phyloP scores from a whole-genome alignment of 2,888 invertebrate species.

The Eupithecia pulchellata region DNA sequence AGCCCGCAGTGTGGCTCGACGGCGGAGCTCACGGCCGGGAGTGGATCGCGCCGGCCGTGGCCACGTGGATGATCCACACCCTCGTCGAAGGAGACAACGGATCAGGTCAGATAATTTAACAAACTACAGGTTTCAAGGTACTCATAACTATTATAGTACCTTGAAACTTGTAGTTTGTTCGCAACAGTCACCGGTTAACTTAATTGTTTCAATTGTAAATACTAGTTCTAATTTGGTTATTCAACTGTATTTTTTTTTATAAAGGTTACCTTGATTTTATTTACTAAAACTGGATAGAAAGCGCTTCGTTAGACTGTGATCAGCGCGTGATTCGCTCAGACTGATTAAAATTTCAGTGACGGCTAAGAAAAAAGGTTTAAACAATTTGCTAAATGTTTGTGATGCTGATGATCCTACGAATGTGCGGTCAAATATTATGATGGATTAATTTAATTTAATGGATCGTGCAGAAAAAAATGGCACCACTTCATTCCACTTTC shows the following conservation, averaged over 20 bases:
- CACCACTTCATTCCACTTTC: constrained; percentile 4
- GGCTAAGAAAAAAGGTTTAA: neutral
- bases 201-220: too few species aligned
- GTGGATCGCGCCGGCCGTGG: constrained; percentile 92
- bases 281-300: neutral
- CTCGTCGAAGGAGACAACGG: constrained; percentile 84
- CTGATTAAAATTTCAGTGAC: neutral
- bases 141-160: too few species aligned
- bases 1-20: constrained; percentile 92
- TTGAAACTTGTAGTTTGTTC: too few species aligned
- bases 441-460: neutral
- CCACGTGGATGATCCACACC: constrained; percentile 89
- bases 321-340: neutral
- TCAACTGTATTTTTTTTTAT: too few species aligned
- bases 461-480: neutral
- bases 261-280: neutral
- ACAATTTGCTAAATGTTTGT: neutral
- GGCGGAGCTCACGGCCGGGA: constrained; percentile 91
- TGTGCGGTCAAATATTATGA: neutral
- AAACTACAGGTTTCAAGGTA: neutral
- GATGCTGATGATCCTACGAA: neutral
- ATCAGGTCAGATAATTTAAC: constrained; percentile 19
- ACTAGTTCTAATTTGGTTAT: too few species aligned
- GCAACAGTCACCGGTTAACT: too few species aligned
- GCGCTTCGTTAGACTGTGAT: neutral